Percentiles rank a stretch among this genome's conserved stretches.
Evolutionary conservation across 2,113 vertebrate species (phyloP).

Genomic region (Grammatotria lemairii): DNA sequence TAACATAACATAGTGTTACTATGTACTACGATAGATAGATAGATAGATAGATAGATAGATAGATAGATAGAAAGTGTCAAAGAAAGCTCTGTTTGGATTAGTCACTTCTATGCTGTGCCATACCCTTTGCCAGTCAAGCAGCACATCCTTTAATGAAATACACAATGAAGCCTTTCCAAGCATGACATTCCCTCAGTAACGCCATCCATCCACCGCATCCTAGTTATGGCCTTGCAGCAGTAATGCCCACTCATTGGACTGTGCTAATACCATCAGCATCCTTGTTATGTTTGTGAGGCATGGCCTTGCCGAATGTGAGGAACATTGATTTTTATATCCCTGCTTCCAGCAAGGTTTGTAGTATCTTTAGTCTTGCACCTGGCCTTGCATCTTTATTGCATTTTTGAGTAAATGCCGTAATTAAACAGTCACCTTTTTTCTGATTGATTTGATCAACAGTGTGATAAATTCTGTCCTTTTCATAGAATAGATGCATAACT

Average conservation of each 20-base stretch:
- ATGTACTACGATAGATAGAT: background rate
- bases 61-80: background rate
- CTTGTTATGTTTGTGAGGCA: slow-evolving; percentile 57
- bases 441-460: slow-evolving; percentile 9
- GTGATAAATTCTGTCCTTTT: background rate
- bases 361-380: background rate
- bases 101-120: background rate
- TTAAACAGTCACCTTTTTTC: background rate
- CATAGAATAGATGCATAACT: background rate
- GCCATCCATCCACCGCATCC: slow-evolving; percentile 2
- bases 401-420: slow-evolving; percentile 1
- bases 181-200: slow-evolving; percentile 1
- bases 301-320: slow-evolving; percentile 31
- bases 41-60: background rate
- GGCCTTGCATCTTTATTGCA: background rate
- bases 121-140: background rate
- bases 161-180: slow-evolving; percentile 17
- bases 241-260: slow-evolving; percentile 36
- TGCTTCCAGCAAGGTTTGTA: background rate
- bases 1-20: background rate
- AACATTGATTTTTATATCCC: slow-evolving; percentile 49
- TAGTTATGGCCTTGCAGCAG: slow-evolving; percentile 11
- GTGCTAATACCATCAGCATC: slow-evolving; percentile 15
- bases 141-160: background rate
- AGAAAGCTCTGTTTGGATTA: background rate